Base-by-base conservation (phyloP, 2,113 vertebrate genomes). In the Okapia johnstoni region DNA sequence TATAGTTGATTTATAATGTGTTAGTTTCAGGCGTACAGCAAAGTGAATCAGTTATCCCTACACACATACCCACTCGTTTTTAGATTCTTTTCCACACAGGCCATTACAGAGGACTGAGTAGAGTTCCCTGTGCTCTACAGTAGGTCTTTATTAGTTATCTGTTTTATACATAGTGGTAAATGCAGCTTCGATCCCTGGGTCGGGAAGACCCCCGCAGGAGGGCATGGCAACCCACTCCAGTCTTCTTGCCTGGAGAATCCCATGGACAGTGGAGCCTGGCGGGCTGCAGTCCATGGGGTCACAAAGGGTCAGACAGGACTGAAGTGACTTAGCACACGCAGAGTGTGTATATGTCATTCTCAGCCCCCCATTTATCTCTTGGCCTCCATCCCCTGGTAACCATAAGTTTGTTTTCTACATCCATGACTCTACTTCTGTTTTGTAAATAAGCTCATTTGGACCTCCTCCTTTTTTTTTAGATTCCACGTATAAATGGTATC, bases 291-390 rank as follows among this genome's bases (percentile, higher is more conserved):
- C 36, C n/a, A 13, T 11, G 13, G 36, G 66, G 66, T 25, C 36
- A 36, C 66, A 40, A 6, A 11, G 66, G 23, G 66, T 70, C 66
- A 40, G 66, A 13, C 21, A 2, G 0, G 10, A 12, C 5, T 13
- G 66, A 25, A 66, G 21, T 13, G 66, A 12, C 66, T 13, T 1
- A 13, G 66, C 66, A 33, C 21, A 21, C 19, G 2, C n/a, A 40
- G 19, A 12, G n/a, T 4, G 21, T 76, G 17, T 46, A 2, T 1
- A 26, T 26, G 25, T 1, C 40, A 46, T 4, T 26, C 73, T 43
- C 73, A 28, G 7, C 7, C 40, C 40, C 40, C 25, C 7, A 23
- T 8, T 8, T 2, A 1, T 4, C 25, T 4, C 13, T 46, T 2
- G 14, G 21, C 73, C 25, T 14, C 40, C 40, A 4, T 43, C 12